Evolutionary conservation across 2,113 vertebrate genomes (phyloP).

Genomic region (Epinephelus lanceolatus): DNA sequence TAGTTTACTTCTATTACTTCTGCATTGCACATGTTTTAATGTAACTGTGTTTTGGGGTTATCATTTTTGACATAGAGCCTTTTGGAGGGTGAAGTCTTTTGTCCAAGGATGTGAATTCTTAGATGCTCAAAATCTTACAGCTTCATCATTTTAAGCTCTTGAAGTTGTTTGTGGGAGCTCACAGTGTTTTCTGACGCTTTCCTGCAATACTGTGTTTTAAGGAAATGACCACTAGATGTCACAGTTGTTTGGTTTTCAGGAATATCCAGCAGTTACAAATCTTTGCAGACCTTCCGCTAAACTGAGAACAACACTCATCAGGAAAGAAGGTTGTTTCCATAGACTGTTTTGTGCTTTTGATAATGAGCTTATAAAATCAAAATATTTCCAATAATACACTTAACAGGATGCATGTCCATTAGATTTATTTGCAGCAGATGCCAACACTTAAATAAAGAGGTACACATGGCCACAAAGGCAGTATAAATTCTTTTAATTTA

Average conservation of each 20-base stretch:
- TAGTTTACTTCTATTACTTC: background rate
- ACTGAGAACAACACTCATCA: background rate
- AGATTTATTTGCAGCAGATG: background rate
- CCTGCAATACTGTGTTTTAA: slow-evolving; percentile 31
- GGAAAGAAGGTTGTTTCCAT: background rate
- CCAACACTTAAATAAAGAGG: background rate
- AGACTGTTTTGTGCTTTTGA: background rate
- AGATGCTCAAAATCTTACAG: background rate
- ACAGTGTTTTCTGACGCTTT: background rate
- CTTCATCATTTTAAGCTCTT: background rate
- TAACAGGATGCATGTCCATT: background rate
- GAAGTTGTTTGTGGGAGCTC: background rate
- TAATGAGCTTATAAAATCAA: background rate
- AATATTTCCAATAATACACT: background rate
- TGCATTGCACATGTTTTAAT: background rate
- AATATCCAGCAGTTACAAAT: background rate
- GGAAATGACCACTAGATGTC: slow-evolving; percentile 77
- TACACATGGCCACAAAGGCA: background rate
- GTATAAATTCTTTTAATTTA: background rate
- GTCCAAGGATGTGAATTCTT: background rate
- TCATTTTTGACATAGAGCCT: background rate
- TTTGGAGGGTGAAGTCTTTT: background rate
- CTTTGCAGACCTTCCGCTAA: background rate
- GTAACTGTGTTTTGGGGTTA: background rate
- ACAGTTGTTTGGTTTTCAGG: slow-evolving; percentile 69